A percentile compares a stretch with the other conserved stretches of the same genome.
phyloP scores from a whole-genome alignment of 2,888 invertebrate species.

The Merodon equestris region DNA sequence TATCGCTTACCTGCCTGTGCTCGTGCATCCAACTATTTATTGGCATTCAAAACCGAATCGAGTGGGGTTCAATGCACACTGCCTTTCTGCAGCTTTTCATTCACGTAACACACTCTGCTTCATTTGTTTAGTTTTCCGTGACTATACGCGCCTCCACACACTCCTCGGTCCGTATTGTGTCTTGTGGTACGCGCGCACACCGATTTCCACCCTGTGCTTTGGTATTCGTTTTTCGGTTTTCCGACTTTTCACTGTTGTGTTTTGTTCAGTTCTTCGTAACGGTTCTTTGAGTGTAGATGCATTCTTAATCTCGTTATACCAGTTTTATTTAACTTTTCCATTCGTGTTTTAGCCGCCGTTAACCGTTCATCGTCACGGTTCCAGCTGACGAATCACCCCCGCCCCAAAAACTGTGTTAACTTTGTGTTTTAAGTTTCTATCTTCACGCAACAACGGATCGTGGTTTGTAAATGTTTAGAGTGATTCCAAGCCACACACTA shows the following conservation, averaged over 20 bases:
- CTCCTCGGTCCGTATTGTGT: conserved; percentile 4
- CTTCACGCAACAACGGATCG: neutral
- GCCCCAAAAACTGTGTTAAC: conserved; percentile 27
- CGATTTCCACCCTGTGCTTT: conserved; percentile 19
- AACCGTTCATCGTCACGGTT: conserved; percentile 49
- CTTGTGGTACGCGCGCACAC: conserved; percentile 34
- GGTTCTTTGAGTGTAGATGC: conserved; percentile 79
- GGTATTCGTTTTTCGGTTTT: conserved; percentile 51
- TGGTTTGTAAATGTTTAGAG: conserved; percentile 34
- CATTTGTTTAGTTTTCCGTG: conserved; percentile 60
- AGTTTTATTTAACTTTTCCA: conserved; percentile 47
- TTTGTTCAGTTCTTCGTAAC: conserved; percentile 76
- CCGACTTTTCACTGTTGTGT: conserved; percentile 55
- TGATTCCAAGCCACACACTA: conserved; percentile 9
- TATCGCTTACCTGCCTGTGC: conserved; percentile 41
- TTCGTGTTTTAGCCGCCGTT: conserved; percentile 15
- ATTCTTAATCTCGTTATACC: conserved; percentile 62
- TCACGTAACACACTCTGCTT: conserved; percentile 56
- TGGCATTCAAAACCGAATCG: conserved; percentile 59
- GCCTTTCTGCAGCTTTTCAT: conserved; percentile 62
- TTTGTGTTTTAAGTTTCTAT: conserved; percentile 16
- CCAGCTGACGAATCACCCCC: conserved; percentile 48
- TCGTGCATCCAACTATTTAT: conserved; percentile 36
- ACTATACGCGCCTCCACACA: conserved; percentile 46
- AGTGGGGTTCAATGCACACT: conserved; percentile 66